Percentiles rank a stretch among this genome's conserved stretches.
Conservation (phyloP, 2,888 invertebrate species). For the Agriotes lineatus region DNA sequence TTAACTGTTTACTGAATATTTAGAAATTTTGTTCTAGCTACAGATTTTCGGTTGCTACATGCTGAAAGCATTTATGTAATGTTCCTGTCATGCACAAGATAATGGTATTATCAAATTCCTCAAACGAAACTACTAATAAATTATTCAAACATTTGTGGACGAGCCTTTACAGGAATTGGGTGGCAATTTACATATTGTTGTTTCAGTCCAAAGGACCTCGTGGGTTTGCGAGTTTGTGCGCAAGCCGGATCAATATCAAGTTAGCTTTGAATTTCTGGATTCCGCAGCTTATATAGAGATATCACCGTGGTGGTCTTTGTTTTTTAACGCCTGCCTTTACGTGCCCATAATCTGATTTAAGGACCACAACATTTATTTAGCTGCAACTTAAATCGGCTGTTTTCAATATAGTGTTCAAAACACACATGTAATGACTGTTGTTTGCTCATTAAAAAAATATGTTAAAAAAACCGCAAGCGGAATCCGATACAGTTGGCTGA, state of each 20-base stretch:
- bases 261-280: slow-evolving; percentile 50
- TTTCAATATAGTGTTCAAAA: too few relatives aligned
- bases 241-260: slow-evolving; percentile 62
- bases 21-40: too few relatives aligned
- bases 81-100: too few relatives aligned
- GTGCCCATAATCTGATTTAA: neutral
- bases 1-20: too few relatives aligned
- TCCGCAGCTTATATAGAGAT: slow-evolving; percentile 30
- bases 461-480: neutral
- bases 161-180: slow-evolving; percentile 63
- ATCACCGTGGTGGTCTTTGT: slow-evolving; percentile 14
- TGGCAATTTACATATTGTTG: slow-evolving; percentile 65
- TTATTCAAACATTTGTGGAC: slow-evolving; percentile 36
- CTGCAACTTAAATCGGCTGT: too few relatives aligned
- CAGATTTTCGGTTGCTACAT: too few relatives aligned
- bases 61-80: too few relatives aligned
- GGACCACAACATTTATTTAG: too few relatives aligned
- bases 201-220: slow-evolving; percentile 53
- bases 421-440: too few relatives aligned
- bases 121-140: slow-evolving; percentile 14
- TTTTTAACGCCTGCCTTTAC: neutral
- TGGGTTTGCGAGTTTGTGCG: slow-evolving; percentile 59
- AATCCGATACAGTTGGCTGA: slow-evolving; percentile 34
- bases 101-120: too few relatives aligned
- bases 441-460: neutral